Evolutionary conservation across 2,888 invertebrate genomes (phyloP).

Genomic region (Monopis laevigella): DNA sequence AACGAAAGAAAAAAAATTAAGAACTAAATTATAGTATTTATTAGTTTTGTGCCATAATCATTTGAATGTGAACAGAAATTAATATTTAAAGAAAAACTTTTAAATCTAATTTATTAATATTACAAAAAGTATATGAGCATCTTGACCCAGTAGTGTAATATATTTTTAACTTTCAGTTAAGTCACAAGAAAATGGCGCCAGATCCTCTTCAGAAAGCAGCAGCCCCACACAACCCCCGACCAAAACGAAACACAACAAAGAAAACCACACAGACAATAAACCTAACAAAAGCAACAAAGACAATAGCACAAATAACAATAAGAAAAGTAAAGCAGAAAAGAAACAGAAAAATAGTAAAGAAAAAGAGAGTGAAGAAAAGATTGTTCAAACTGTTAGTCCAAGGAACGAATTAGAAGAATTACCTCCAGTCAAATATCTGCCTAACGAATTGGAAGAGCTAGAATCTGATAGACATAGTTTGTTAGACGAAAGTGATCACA

Average conservation of each 20-base stretch:
- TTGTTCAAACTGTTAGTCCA: slow-evolving; percentile 22
- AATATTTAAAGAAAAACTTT: no score
- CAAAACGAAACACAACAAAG: slow-evolving; percentile 59
- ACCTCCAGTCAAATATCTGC: slow-evolving; percentile 37
- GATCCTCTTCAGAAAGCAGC: slow-evolving; percentile 48
- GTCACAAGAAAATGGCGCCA: slow-evolving; percentile 58
- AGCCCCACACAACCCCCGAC: slow-evolving; percentile 51
- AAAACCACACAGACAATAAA: slow-evolving; percentile 46
- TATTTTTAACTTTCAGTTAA: slow-evolving; percentile 55
- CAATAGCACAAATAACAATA: slow-evolving; percentile 58
- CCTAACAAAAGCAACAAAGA: slow-evolving; percentile 39
- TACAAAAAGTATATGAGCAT: no score
- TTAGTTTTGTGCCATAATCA: no score
- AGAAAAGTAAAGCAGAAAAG: slow-evolving; percentile 58
- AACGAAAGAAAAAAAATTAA: no score
- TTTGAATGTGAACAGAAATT: no score
- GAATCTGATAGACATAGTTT: slow-evolving; percentile 61
- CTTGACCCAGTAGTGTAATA: no score
- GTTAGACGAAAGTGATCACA: slow-evolving; percentile 56
- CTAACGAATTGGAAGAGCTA: slow-evolving; percentile 52
- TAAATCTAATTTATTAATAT: no score
- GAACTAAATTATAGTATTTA: no score
- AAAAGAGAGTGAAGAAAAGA: slow-evolving; percentile 19
- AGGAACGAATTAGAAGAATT: slow-evolving; percentile 20
- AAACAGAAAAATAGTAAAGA: slow-evolving; percentile 63